Conservation (phyloP, 64 coral and sea anemone species). For the Pachyseris speciosa region DNA sequence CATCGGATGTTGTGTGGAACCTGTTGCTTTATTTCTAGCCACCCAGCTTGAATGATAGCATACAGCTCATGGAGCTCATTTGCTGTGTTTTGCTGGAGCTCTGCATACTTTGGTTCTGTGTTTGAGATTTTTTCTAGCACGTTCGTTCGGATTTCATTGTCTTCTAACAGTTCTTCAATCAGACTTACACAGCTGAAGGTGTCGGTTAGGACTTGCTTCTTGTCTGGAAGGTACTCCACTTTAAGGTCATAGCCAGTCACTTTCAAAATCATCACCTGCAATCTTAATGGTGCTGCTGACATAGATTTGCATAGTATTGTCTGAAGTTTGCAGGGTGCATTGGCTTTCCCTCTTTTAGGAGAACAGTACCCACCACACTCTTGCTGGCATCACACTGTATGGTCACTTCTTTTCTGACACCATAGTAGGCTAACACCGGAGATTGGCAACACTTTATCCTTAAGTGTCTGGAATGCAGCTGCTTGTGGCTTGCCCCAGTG, state of each 20-base stretch:
- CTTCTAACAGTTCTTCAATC: slow-evolving; percentile 30
- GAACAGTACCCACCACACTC: slow-evolving; percentile 41
- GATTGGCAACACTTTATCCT: slow-evolving; percentile 17
- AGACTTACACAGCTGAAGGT: slow-evolving; percentile 53
- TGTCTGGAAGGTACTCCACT: no score
- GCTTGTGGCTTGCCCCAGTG: no score
- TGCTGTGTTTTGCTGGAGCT: no score
- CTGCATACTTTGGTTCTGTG: slow-evolving; percentile 41
- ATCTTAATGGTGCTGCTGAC: slow-evolving; percentile 44
- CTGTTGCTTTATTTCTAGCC: slow-evolving; percentile 12
- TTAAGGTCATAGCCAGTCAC: slow-evolving; percentile 46
- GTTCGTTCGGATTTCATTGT: slow-evolving; percentile 26
- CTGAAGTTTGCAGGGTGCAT: slow-evolving; percentile 42
- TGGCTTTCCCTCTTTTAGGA: slow-evolving; percentile 49
- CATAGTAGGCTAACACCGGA: no score
- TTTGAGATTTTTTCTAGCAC: slow-evolving; percentile 49
- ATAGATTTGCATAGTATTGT: slow-evolving; percentile 40
- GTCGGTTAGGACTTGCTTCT: slow-evolving; percentile 55
- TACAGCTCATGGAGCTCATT: slow-evolving; percentile 64
- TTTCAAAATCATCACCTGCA: slow-evolving; percentile 67
- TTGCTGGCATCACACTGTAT: slow-evolving; percentile 71
- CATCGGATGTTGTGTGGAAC: slow-evolving; percentile 4
- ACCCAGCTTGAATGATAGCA: slow-evolving; percentile 24
- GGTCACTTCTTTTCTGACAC: slow-evolving; percentile 41
- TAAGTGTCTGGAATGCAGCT: no score